These are phyloP conservation scores for Ephialtes manifestator DNA, from an alignment of 2,888 invertebrate genomes.

Conservation along the genomic window DNA sequence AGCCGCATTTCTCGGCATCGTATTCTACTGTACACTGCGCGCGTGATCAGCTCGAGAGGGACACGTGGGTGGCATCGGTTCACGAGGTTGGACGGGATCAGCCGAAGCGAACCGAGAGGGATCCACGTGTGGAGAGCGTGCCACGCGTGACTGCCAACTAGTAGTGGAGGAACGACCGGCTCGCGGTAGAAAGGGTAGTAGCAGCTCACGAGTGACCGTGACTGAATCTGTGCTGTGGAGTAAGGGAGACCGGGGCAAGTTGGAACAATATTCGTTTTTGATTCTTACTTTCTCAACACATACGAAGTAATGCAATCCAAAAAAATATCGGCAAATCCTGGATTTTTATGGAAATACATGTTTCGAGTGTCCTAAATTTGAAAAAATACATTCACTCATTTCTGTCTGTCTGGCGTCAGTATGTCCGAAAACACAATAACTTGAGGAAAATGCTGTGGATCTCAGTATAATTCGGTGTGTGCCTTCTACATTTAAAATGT, in stretches of 20 bases:
- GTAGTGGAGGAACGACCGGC: conserved; percentile 40
- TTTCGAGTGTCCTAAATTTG: too few relatives aligned
- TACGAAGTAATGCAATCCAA: too few relatives aligned
- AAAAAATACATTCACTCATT: too few relatives aligned
- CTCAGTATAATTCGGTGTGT: too few relatives aligned
- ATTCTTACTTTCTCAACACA: too few relatives aligned
- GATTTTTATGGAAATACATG: too few relatives aligned
- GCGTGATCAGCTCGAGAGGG: conserved; percentile 75
- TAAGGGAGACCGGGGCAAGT: not conserved
- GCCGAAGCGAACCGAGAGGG: conserved; percentile 79
- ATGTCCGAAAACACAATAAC: too few relatives aligned
- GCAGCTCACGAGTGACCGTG: conserved; percentile 23
- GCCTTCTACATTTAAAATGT: too few relatives aligned
- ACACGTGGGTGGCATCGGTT: conserved; percentile 84
- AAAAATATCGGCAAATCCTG: too few relatives aligned
- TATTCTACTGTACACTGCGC: conserved; percentile 65
- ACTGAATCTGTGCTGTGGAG: conserved; percentile 1
- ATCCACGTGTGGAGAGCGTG: conserved; percentile 85
- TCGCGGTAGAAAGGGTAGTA: conserved; percentile 43
- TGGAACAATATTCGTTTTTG: too few relatives aligned
- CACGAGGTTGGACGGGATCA: conserved; percentile 76
- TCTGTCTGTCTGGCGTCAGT: too few relatives aligned
- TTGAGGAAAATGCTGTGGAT: too few relatives aligned
- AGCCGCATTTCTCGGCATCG: conserved; percentile 24
- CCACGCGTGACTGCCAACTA: conserved; percentile 81